phyloP scores from a whole-genome alignment of 2,113 vertebrate species.

The Apteryx mantelli region DNA sequence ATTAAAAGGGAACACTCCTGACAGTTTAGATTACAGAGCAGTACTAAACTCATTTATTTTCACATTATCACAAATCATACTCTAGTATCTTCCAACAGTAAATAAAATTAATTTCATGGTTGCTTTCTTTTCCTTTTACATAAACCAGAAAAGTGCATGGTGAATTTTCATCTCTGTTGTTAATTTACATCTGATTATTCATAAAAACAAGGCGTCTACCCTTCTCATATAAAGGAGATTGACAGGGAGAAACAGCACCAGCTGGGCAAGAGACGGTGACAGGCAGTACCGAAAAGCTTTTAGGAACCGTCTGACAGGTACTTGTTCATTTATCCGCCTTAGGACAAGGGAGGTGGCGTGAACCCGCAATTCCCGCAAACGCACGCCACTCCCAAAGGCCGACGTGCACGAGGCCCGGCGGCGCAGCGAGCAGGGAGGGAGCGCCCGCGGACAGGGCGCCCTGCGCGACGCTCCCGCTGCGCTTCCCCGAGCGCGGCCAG shows the following conservation, averaged over 20 bases:
- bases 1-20: neutral
- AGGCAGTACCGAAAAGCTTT: neutral
- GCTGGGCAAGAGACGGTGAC: neutral
- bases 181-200: slow-evolving; percentile 7
- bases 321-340: neutral
- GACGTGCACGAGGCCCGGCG: too few relatives aligned
- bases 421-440: too few relatives aligned
- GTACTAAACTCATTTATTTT: slow-evolving; percentile 33
- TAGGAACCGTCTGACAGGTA: neutral
- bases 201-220: neutral
- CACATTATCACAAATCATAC: neutral
- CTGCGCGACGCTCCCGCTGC: too few relatives aligned
- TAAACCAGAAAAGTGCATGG: neutral
- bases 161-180: slow-evolving; percentile 4
- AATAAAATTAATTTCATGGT: slow-evolving; percentile 42
- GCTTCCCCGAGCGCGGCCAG: too few relatives aligned
- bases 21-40: neutral
- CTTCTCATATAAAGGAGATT: neutral
- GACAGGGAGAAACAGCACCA: neutral
- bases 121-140: slow-evolving; percentile 10
- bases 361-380: neutral
- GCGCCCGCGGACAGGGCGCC: too few relatives aligned
- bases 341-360: neutral
- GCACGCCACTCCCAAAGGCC: neutral
- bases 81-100: neutral